Percentiles rank a stretch among this genome's conserved stretches.
phyloP scores from a whole-genome alignment of 53 echinoderm and acorn worm species.

The Echinometra lucunter region DNA sequence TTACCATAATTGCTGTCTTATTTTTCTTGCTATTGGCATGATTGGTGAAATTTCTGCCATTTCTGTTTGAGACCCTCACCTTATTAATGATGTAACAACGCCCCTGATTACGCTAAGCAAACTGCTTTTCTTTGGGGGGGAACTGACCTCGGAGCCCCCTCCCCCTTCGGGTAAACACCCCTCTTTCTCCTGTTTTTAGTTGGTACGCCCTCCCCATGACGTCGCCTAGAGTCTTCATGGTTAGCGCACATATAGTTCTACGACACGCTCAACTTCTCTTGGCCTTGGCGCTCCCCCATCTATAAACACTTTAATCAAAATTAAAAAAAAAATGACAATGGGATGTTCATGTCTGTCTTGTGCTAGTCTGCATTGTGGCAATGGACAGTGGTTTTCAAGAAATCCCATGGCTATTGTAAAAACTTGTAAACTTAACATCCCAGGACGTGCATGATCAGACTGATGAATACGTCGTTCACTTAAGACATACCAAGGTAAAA shows the following conservation, averaged over 20 bases:
- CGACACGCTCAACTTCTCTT: not conserved
- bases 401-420: not conserved
- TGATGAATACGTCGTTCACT: not conserved
- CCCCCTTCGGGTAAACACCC: not conserved
- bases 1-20: too few relatives aligned
- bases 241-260: not conserved
- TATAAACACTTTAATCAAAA: not conserved
- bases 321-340: not conserved
- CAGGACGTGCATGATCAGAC: not conserved
- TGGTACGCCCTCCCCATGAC: not conserved
- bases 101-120: too few relatives aligned
- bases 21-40: too few relatives aligned
- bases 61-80: too few relatives aligned
- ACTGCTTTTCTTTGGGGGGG: too few relatives aligned
- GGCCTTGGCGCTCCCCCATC: not conserved
- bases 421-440: not conserved
- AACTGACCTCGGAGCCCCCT: not conserved
- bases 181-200: not conserved
- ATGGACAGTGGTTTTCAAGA: not conserved
- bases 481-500: not conserved
- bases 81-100: too few relatives aligned
- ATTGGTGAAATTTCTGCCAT: too few relatives aligned
- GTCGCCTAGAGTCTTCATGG: not conserved
- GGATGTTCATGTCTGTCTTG: not conserved
- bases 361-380: not conserved